Percentiles rank a stretch among this genome's conserved stretches.
Conservation (phyloP, 2,888 invertebrate genomes). For the Ellobium chinense region DNA sequence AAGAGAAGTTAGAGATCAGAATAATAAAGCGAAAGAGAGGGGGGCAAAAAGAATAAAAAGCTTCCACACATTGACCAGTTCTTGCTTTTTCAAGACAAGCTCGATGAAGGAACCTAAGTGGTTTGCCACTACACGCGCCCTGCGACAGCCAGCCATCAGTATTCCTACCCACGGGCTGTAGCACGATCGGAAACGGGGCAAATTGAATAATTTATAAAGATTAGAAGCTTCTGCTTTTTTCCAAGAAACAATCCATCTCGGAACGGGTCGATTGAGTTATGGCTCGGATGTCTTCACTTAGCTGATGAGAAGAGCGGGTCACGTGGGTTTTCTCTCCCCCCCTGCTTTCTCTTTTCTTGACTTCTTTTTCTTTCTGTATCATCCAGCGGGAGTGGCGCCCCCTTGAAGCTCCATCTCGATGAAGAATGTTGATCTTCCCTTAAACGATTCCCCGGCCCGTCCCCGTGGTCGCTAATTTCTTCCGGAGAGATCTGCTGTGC, state of each 20-base stretch:
- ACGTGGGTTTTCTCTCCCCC: conserved; percentile 18
- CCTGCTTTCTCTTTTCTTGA: too few species aligned
- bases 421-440: conserved; percentile 38
- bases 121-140: background rate
- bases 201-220: conserved; percentile 43
- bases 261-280: conserved; percentile 1
- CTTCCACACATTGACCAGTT: too few species aligned
- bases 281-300: conserved; percentile 38
- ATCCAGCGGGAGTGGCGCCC: background rate
- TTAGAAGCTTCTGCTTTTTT: conserved; percentile 34
- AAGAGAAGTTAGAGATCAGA: background rate
- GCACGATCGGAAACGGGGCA: background rate
- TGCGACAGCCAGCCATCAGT: background rate
- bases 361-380: too few species aligned
- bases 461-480: conserved; percentile 10
- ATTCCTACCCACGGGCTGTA: background rate
- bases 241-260: conserved; percentile 6
- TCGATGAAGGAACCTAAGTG: too few species aligned
- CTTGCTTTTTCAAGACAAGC: too few species aligned
- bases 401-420: background rate
- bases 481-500: conserved; percentile 4
- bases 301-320: conserved; percentile 28
- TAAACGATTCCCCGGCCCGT: conserved; percentile 12
- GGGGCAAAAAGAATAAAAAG: background rate
- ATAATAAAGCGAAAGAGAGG: background rate